Percentiles rank a stretch among this genome's conserved stretches.
Evolutionary conservation across 1,140 invertebrate species (phyloP).

Genomic region (Pollicipes pollicipes): DNA sequence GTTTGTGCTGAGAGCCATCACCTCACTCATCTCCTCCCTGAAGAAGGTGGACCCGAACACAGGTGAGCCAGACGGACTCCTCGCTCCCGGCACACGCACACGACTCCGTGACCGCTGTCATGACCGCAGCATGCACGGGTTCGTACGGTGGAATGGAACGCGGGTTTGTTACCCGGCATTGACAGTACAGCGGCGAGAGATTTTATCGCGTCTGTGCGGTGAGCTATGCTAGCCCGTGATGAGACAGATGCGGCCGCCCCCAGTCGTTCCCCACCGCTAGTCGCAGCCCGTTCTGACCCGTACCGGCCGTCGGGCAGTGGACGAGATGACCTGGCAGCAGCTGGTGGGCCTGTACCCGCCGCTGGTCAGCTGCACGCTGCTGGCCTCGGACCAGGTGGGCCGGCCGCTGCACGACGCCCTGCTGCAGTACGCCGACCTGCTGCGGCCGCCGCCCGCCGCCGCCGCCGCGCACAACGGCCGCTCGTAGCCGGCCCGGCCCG

Average conservation of each 20-base stretch:
- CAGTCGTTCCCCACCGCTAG: background rate
- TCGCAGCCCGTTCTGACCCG: background rate
- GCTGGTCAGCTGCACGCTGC: conserved; percentile 70
- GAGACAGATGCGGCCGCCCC: background rate
- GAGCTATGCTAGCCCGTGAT: background rate
- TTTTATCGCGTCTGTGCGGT: background rate
- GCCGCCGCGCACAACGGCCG: background rate
- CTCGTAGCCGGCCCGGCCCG: background rate
- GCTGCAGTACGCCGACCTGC: conserved; percentile 17
- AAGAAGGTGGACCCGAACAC: conserved; percentile 74
- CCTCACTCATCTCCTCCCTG: conserved; percentile 74
- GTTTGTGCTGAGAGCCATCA: conserved; percentile 88
- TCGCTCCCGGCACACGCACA: too few relatives aligned
- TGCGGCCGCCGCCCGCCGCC: conserved; percentile 13
- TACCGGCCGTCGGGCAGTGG: conserved; percentile 44
- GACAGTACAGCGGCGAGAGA: background rate
- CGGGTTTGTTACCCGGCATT: conserved; percentile 3
- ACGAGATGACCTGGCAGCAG: conserved; percentile 75
- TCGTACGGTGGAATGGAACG: background rate
- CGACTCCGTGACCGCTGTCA: too few relatives aligned
- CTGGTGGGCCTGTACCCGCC: conserved; percentile 76
- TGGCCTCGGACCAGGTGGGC: conserved; percentile 52
- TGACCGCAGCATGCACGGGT: too few relatives aligned
- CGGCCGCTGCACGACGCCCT: conserved; percentile 43
- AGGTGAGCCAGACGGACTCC: conserved; percentile 39